Base-by-base conservation (phyloP, 2,797 vertebrate species). In the Chelmon rostratus region DNA sequence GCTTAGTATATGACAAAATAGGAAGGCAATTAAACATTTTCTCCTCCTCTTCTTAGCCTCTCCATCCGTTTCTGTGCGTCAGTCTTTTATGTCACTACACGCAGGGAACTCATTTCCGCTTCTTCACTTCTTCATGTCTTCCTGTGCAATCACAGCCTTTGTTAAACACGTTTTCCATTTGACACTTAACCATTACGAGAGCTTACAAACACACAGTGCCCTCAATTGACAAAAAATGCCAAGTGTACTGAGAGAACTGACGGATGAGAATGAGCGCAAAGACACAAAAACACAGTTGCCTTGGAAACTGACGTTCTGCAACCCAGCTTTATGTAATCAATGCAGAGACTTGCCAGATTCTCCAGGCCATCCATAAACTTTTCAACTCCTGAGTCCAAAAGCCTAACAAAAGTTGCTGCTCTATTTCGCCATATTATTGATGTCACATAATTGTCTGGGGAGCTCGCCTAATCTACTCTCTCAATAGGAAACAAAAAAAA, bases 251-350 rank as follows among this genome's bases (percentile, higher is more conserved):
- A 40, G 79, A 78, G 73, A 88, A 78, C 63, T 78, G 66, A 88
- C 59, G 62, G 80, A 84, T 68, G 58, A 80, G 79, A 82, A 83
- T 66, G 61, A 87, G 75, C 82, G 74, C 69, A 85, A 82, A 80
- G 50, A 88, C 69, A 84, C 76, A 78, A 87, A 88, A 83, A 71
- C 25, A 77, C 77, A 78, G 91, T 93, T 92, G 89, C 91, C 91
- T 83, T 88, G 92, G 92, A 89, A 91, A 93, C 92, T 65, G 79
- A 85, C 76, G 70, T 78, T 63, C 80, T 86, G 73, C 82, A 68
- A 76, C 86, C 74, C 78, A 78, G 66, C 76, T 89, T 88, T 89
- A 86, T 85, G 82, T 88, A 90, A 92, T 90, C 71, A 58, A 54
- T 47, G 66, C 44, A 5, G 76, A 74, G 52, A 72, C 53, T 8